Evolutionary conservation across 2,113 vertebrate species (phyloP), one percentile per base, ranked within the genome.

Genomic region (Thomomys bottae): DNA sequence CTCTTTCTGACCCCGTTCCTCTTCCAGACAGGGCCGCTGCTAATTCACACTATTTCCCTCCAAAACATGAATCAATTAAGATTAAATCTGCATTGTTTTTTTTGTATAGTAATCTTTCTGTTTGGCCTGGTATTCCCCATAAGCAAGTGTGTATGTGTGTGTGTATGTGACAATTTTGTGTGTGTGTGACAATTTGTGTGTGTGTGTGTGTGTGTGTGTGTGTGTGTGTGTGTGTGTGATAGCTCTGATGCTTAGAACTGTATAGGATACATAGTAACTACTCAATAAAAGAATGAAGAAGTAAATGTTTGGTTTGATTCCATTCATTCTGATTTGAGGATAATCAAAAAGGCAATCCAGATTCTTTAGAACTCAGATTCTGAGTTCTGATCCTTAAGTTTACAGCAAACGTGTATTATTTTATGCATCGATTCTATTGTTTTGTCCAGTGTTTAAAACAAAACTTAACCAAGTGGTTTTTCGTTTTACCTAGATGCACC

Each of bases 331-430:
- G 67, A 49, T 36, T 54, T 73, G 36, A 12, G 36, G 28, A 28
- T 75, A 11, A 38, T 67, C 36, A 40, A 40, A 77, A 87, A 87
- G 63, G 54, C n/a, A 87, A 26, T 38, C 71, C 23, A 68, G 28
- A 38, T 0, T 78, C 42, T 71, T 84, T 36, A 45, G 49, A 64
- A 32, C 45, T 71, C 34, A 64, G 3, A 75, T 23, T 78, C 42
- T 73, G 40, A 86, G 73, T 90, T 92, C 4, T 17, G 38, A 84
- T 79, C 81, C 36, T 72, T 26, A 89, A 45, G 75, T 57, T 90
- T 82, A 61, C 30, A 18, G 54, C 34, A 90, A 77, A 77, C 59
- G 24, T 64, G 26, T 36, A 54, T 75, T 70, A 75, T 77, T 93
- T 87, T 77, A 78, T 64, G 42, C 42, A 34, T 64, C 63, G 63